phyloP scores from a whole-genome alignment of 1,140 invertebrate species.

The Zaprionus lachaisei region DNA sequence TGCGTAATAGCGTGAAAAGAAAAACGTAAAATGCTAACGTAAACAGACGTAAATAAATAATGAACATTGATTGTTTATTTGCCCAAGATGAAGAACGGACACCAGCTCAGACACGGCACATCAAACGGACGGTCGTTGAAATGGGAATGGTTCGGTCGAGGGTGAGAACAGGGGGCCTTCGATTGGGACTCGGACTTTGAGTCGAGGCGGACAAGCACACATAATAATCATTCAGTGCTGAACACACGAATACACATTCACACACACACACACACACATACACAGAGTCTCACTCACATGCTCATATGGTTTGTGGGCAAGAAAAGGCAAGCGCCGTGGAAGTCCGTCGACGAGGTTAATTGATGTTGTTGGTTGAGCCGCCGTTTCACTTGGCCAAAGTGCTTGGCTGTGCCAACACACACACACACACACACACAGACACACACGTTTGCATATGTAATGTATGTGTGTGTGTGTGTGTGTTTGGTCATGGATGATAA shows the following conservation, averaged over 20 bases:
- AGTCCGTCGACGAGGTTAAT: slow-evolving; percentile 53
- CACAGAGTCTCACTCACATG: not conserved
- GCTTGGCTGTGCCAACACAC: slow-evolving; percentile 27
- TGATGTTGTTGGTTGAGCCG: slow-evolving; percentile 54
- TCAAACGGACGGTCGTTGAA: not conserved
- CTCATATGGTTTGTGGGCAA: slow-evolving; percentile 8
- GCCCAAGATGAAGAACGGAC: slow-evolving; percentile 57
- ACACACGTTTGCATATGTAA: not conserved
- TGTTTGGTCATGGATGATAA: slow-evolving; percentile 35
- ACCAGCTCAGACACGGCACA: slow-evolving; percentile 30
- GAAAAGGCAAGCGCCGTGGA: slow-evolving; percentile 25
- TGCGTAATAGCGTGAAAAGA: slow-evolving; percentile 66
- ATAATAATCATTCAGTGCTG: slow-evolving; percentile 28
- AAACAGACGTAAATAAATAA: slow-evolving; percentile 79
- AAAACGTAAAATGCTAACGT: slow-evolving; percentile 65
- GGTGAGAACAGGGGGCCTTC: not conserved
- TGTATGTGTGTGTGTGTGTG: not conserved
- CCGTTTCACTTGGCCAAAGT: slow-evolving; percentile 44
- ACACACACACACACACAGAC: slow-evolving; percentile 6
- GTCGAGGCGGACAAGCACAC: slow-evolving; percentile 13
- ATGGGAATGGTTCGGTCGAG: not conserved
- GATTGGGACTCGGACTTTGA: slow-evolving; percentile 5
- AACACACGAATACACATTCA: slow-evolving; percentile 7
- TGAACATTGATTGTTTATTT: slow-evolving; percentile 81
- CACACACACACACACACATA: slow-evolving; percentile 3